Evolutionary conservation across 2,888 invertebrate species (phyloP), one percentile per base, ranked within the genome.

Genomic region (Neoitamus cyanurus): DNA sequence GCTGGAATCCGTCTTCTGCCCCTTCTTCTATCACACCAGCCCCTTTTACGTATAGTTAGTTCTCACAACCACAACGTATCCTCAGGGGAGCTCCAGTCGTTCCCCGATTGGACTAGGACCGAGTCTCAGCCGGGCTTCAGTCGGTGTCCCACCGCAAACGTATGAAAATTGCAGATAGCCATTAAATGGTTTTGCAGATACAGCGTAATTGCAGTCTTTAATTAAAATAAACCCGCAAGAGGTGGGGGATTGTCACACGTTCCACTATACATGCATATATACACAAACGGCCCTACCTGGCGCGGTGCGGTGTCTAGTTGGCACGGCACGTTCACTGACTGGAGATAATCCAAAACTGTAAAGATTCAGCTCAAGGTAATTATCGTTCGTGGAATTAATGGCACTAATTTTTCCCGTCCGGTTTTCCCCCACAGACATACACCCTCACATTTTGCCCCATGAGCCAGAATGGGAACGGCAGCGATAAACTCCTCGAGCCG

Each of bases 141-240:
- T 6, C 42, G 4, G 5, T 31, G 31, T 5, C 9, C 37, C 42
- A 58, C 78, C 75, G 28, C 75, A 75, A 42, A 48, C 11, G 48
- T 58, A 69, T 82, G 82, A 69, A 82, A 69, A 69, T 82, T 82
- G 82, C 69, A 82, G 69, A 82, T 80, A 58, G 31, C 77, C 82
- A 82, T 82, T 34, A 69, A 82, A 69, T 69, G 37, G 25, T 28
- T 82, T 46, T 69, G 82, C 82, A 82, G 82, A 69, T 82, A 82
- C 36, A 69, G 37, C 37, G 37, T 82, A 82, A 82, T 82, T 69
- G 69, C 82, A 34, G 69, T 37, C 68, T 68, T 82, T 82, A 82
- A 82, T 82, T 82, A 82, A 82, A 82, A 82, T 82, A 82, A 82
- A 82, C 82, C 69, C 42, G 13, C 69, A 69, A 69, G 82, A 15